phyloP scores from a whole-genome alignment of 2,113 vertebrate species.

The Bostrychus sinensis region DNA sequence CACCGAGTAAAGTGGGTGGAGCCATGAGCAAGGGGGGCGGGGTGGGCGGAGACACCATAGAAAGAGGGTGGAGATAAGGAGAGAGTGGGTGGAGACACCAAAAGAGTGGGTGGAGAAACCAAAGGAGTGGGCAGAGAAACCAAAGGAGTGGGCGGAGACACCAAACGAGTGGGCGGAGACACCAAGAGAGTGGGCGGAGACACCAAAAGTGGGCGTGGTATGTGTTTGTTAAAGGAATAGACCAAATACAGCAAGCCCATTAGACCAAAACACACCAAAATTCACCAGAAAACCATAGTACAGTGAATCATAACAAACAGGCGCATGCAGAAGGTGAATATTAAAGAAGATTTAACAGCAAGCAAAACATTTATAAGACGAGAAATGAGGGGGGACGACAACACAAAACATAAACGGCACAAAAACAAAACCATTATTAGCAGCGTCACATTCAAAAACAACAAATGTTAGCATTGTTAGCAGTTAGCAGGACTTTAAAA shows the following conservation, averaged over 20 bases:
- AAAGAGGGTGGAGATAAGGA: background rate
- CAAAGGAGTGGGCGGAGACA: background rate
- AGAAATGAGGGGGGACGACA: conserved; percentile 28
- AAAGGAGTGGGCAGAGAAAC: too few species aligned
- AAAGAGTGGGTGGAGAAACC: too few species aligned
- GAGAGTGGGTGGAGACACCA: conserved; percentile 36
- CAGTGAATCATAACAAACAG: conserved; percentile 44
- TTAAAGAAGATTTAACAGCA: conserved; percentile 22
- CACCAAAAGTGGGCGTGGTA: conserved; percentile 15
- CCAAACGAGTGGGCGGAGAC: conserved; percentile 22
- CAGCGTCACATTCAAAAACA: conserved; percentile 70
- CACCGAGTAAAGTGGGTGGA: conserved; percentile 9
- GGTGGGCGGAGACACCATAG: background rate
- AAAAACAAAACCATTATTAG: conserved; percentile 83
- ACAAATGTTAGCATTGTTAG: conserved; percentile 60
- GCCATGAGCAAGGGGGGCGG: background rate
- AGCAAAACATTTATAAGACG: conserved; percentile 14
- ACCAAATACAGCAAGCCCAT: conserved; percentile 27
- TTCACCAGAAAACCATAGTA: conserved; percentile 35
- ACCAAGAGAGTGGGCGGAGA: conserved; percentile 1
- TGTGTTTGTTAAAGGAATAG: conserved; percentile 28
- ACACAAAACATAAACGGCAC: conserved; percentile 79
- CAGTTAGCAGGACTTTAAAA: conserved; percentile 42
- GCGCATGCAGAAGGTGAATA: conserved; percentile 36
- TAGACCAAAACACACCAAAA: conserved; percentile 25